Conservation (phyloP, 92 coral and sea anemone species). For the Parazoanthus swiftii region DNA sequence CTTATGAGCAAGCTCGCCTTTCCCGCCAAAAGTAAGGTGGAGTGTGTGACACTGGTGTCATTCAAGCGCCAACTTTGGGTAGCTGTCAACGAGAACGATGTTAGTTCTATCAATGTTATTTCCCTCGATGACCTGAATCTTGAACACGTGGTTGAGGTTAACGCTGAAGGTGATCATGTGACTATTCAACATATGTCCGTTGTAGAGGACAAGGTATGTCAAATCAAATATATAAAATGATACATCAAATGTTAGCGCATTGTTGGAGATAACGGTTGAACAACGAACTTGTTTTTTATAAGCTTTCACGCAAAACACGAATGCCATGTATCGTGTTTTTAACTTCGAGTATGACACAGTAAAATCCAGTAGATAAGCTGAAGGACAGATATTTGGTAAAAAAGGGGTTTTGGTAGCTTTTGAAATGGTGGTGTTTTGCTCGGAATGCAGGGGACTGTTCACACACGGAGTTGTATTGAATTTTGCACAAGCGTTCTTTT, state of each 20-base stretch:
- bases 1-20: conserved; percentile 37
- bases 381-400: too few relatives aligned
- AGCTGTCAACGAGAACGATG: conserved; percentile 17
- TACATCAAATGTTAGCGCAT: neutral
- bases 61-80: conserved; percentile 25
- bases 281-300: neutral
- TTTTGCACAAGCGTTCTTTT: too few relatives aligned
- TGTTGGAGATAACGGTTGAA: neutral
- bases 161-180: neutral
- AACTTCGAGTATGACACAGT: too few relatives aligned
- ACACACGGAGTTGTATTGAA: too few relatives aligned
- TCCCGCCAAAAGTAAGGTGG: conserved; percentile 8
- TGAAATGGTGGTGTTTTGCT: too few relatives aligned
- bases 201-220: conserved; percentile 32
- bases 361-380: too few relatives aligned
- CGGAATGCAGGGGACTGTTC: too few relatives aligned
- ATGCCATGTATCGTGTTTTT: too few relatives aligned
- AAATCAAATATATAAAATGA: neutral
- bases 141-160: conserved; percentile 17
- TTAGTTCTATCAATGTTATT: neutral
- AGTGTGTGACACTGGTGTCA: conserved; percentile 4
- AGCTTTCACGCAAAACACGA: too few relatives aligned
- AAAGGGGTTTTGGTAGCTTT: too few relatives aligned
- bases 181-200: conserved; percentile 29
- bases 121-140: conserved; percentile 14